Percentiles rank a stretch among this genome's conserved stretches.
These are phyloP conservation scores for Leptobrachium leishanense DNA, from an alignment of 2,113 vertebrate genomes.

Conservation along the genomic window DNA sequence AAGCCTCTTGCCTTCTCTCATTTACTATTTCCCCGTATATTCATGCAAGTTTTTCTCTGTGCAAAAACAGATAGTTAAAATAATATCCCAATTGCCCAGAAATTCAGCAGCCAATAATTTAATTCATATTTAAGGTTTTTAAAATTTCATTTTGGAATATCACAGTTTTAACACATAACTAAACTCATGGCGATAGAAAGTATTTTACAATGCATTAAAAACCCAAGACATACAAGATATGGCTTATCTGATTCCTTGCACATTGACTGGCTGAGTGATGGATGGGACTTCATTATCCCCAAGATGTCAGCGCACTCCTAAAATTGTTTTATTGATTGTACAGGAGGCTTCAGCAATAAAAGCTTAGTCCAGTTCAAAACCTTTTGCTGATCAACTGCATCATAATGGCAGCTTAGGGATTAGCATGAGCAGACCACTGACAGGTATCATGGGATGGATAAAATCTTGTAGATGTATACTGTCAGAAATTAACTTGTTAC, in stretches of 20 bases:
- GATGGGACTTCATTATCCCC: slow-evolving; percentile 13
- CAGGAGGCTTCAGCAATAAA: background rate
- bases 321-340: slow-evolving; percentile 17
- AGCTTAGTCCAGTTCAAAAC: background rate
- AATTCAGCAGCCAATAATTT: too few species aligned
- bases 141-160: background rate
- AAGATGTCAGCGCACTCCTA: background rate
- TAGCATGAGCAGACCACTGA: background rate
- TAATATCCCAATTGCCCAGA: too few species aligned
- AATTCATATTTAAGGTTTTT: too few species aligned
- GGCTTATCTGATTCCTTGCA: background rate
- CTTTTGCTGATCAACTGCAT: slow-evolving; percentile 1
- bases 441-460: background rate
- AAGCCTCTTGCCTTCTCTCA: too few species aligned
- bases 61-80: too few species aligned
- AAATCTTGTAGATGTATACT: background rate
- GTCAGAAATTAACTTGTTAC: background rate
- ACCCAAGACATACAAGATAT: slow-evolving; percentile 2
- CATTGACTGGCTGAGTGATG: background rate
- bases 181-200: background rate
- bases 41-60: too few species aligned
- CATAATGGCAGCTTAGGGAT: background rate
- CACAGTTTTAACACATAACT: background rate
- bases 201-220: background rate
- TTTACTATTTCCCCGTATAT: too few species aligned